Evolutionary conservation across 2,797 vertebrate species (phyloP).

Genomic region (Macropus fuliginosus): DNA sequence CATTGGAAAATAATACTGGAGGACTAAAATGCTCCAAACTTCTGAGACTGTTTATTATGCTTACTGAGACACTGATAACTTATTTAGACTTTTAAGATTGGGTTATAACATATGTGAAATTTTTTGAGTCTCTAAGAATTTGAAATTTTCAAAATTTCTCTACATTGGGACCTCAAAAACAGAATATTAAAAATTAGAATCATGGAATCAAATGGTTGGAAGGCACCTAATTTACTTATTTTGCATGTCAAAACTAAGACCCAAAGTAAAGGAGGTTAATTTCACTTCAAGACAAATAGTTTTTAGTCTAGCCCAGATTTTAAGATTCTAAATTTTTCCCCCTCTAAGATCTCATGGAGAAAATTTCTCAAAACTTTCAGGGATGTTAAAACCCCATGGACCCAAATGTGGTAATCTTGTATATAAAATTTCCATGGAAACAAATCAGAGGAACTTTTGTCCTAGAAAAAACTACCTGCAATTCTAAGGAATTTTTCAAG

Average conservation of each 20-base stretch:
- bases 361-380: slow-evolving; percentile 19
- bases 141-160: slow-evolving; percentile 46
- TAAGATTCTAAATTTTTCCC: slow-evolving; percentile 50
- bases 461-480: slow-evolving; percentile 55
- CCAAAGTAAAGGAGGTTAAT: neutral
- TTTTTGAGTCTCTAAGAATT: slow-evolving; percentile 52
- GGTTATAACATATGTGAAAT: neutral
- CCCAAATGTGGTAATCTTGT: slow-evolving; percentile 48
- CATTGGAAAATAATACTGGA: slow-evolving; percentile 33
- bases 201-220: neutral
- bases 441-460: slow-evolving; percentile 48
- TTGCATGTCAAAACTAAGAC: neutral
- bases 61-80: slow-evolving; percentile 47
- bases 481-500: slow-evolving; percentile 49
- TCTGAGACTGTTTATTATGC: slow-evolving; percentile 12
- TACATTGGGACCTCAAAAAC: slow-evolving; percentile 2
- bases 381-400: slow-evolving; percentile 34
- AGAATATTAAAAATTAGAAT: slow-evolving; percentile 26
- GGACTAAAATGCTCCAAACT: slow-evolving; percentile 20
- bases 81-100: slow-evolving; percentile 53
- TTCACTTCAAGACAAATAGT: slow-evolving; percentile 38
- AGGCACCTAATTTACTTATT: neutral
- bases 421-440: slow-evolving; percentile 62
- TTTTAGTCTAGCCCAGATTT: slow-evolving; percentile 43
- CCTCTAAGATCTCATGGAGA: slow-evolving; percentile 20